Conservation (phyloP, 2,888 invertebrate genomes). For the Tipula vernalis region DNA sequence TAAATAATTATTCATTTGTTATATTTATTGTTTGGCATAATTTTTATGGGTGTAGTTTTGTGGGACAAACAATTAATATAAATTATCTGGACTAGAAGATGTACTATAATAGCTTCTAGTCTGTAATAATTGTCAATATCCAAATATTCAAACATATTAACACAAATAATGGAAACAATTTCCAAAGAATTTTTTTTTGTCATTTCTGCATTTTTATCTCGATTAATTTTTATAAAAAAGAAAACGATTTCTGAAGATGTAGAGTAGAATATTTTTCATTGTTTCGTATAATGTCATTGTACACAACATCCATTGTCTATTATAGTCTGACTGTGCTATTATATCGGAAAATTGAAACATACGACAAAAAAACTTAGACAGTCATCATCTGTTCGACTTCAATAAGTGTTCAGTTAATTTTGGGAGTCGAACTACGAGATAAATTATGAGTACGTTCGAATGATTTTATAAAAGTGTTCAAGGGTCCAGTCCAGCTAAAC, state of each 20-base stretch:
- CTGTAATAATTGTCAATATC: neutral
- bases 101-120: neutral
- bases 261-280: neutral
- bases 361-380: neutral
- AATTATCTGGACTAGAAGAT: neutral
- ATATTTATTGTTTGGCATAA: neutral
- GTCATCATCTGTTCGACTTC: neutral
- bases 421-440: neutral
- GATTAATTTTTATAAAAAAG: neutral
- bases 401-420: neutral
- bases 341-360: neutral
- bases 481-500: neutral
- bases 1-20: neutral
- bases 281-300: neutral
- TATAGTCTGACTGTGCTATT: neutral
- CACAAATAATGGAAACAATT: neutral
- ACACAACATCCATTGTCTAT: neutral
- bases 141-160: neutral
- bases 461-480: neutral
- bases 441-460: neutral
- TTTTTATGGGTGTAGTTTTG: neutral
- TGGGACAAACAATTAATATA: neutral
- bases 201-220: neutral
- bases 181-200: neutral
- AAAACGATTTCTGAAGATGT: neutral